These are phyloP conservation scores for Eulithis testata DNA, from an alignment of 2,888 invertebrate genomes.

Conservation along the genomic window DNA sequence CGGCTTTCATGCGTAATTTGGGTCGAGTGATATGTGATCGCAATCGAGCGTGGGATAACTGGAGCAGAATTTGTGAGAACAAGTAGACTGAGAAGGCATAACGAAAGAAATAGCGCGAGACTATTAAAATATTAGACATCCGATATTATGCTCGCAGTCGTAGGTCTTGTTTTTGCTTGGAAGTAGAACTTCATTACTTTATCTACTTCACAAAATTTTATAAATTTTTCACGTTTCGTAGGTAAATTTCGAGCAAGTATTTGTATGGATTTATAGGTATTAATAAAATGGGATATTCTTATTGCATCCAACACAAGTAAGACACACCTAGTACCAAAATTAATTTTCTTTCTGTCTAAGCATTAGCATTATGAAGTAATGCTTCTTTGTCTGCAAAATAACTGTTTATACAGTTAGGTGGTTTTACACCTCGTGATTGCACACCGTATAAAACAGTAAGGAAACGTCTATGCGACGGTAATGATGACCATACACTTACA, in stretches of 20 bases:
- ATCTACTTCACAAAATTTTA: no score
- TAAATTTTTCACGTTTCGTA: no score
- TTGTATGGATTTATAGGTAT: no score
- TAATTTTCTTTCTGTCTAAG: constrained; percentile 12
- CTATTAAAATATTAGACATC: constrained; percentile 50
- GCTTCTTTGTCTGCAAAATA: constrained; percentile 36
- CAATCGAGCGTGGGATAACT: constrained; percentile 68
- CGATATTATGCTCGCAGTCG: not conserved
- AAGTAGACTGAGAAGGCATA: constrained; percentile 77
- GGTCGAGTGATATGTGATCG: constrained; percentile 77
- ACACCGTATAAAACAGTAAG: constrained; percentile 61
- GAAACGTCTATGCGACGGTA: constrained; percentile 56
- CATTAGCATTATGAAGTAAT: constrained; percentile 10
- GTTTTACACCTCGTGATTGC: constrained; percentile 50
- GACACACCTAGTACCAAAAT: no score
- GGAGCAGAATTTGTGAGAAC: constrained; percentile 72
- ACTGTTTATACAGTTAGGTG: constrained; percentile 58
- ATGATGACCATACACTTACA: constrained; percentile 45
- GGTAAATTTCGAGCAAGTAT: no score
- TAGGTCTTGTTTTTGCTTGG: constrained; percentile 2
- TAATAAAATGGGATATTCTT: no score
- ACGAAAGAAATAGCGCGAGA: constrained; percentile 70
- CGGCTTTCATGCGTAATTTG: constrained; percentile 66
- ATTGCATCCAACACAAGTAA: no score
- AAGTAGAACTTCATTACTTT: not conserved